Evolutionary conservation across 2,113 vertebrate species (phyloP), one percentile per base, ranked within the genome.

Genomic region (Rhinoptilus africanus): DNA sequence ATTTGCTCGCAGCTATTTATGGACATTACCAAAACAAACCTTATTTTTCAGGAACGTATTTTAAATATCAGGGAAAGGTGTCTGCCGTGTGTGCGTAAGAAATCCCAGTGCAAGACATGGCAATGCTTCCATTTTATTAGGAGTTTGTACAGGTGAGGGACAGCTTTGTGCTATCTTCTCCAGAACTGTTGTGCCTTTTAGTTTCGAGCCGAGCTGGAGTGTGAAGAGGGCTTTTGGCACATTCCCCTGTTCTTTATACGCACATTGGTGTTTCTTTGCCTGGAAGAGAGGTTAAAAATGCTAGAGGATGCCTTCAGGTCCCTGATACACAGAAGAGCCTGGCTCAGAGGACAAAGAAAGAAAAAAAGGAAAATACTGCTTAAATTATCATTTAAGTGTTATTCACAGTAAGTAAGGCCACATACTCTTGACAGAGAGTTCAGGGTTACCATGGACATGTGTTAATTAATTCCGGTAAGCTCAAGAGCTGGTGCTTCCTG

Each of bases 91-190:
- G 53, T 23, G 32, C 9, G 12, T 35, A 80, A 95, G 66, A 92
- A 96, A 60, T 54, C 41, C 22, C 53, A 76, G 15, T 21, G 30
- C 27, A 47, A 63, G 68, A 9, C 2, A 1, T 41, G 59, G 63
- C 8, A 19, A 93, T 97, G 92, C 92, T 89, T 93, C 32, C 30
- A 32, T 57, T 97, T 97, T 97, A 98, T 96, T 98, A 48, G 60
- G n/a, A 21, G 24, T 63, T 47, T 34, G 23, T 28, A 30, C 1
- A 7, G 50, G 27, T 8, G 22, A 41, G 41, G 43, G n/a, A 20
- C 37, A 45, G n/a, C 48, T 67, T 45, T 30, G 50, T 21, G 50
- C 14, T 48, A 1, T 37, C 39, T 27, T 89, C 27, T 69, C 85
- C 2, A 22, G 57, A 67, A 14, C 0, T 0, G 43, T 3, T 14